These are phyloP conservation scores for Neotoxoptera formosana DNA, from an alignment of 1,140 invertebrate species.

Conservation along the genomic window DNA sequence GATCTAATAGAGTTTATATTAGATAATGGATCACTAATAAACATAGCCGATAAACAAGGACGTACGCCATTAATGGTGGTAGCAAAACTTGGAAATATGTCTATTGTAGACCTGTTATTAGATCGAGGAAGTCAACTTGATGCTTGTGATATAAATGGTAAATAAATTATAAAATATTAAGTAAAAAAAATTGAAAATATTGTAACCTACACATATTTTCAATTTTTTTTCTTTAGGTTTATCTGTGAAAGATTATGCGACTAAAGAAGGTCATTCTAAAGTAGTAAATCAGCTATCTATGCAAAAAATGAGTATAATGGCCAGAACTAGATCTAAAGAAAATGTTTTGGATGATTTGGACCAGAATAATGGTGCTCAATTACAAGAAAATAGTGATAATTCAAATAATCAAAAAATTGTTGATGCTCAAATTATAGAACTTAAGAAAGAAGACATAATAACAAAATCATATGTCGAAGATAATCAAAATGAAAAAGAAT, in stretches of 20 bases:
- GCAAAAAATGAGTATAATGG: conserved; percentile 57
- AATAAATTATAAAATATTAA: conserved; percentile 31
- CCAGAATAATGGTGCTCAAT: neutral
- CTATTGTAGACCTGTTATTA: conserved; percentile 62
- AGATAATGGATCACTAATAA: conserved; percentile 68
- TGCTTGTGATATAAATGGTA: conserved; percentile 62
- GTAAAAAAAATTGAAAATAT: too few relatives aligned
- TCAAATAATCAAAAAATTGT: neutral
- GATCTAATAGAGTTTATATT: conserved; percentile 69
- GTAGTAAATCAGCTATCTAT: conserved; percentile 50
- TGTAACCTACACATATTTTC: neutral
- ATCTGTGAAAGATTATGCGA: conserved; percentile 63
- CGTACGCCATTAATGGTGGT: conserved; percentile 69
- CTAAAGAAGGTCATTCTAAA: conserved; percentile 62
- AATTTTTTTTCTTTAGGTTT: conserved; percentile 60
- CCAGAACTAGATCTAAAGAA: conserved; percentile 50
- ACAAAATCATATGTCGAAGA: neutral
- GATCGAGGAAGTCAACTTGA: conserved; percentile 62
- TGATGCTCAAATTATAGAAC: neutral
- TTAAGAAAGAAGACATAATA: neutral
- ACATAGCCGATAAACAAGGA: conserved; percentile 68
- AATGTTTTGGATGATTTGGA: conserved; percentile 48
- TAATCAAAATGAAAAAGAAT: conserved; percentile 1
- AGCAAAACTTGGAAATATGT: conserved; percentile 64
- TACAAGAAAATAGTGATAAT: neutral